Conservation (phyloP, 2,888 invertebrate genomes). For the Sinhomidia bicolor region DNA sequence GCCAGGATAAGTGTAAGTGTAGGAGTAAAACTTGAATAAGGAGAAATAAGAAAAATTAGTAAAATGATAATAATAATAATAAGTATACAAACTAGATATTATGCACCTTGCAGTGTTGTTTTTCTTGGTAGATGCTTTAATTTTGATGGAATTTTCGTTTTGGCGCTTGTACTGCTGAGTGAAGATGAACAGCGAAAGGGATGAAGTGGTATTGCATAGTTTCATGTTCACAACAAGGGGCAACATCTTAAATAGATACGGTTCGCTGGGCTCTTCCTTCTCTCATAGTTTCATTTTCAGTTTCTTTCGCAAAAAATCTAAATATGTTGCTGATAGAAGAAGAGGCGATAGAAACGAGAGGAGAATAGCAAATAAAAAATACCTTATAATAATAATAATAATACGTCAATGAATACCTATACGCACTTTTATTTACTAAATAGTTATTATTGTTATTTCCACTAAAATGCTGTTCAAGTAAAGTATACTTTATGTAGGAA, state of each 20-base stretch:
- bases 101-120: not conserved
- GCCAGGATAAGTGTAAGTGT: not conserved
- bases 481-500: too few relatives aligned
- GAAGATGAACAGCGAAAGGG: not conserved
- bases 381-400: too few relatives aligned
- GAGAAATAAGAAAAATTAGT: constrained; percentile 19
- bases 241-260: constrained; percentile 50
- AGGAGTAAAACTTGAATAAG: not conserved
- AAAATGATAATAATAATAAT: not conserved
- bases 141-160: not conserved
- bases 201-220: constrained; percentile 49
- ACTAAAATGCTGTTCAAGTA: not conserved
- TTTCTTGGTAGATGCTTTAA: not conserved
- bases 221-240: constrained; percentile 59
- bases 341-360: constrained; percentile 9
- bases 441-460: not conserved
- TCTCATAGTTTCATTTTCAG: constrained; percentile 60
- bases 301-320: constrained; percentile 50
- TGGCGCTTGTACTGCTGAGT: too few relatives aligned
- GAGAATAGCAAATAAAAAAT: constrained; percentile 6
- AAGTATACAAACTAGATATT: constrained; percentile 4
- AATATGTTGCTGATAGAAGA: constrained; percentile 2
- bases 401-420: not conserved
- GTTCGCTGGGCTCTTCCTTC: constrained; percentile 56
- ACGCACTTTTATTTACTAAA: not conserved